Evolutionary conservation across 2,888 invertebrate species (phyloP), one percentile per base, ranked within the genome.

Genomic region (Theodoxus fluviatilis): DNA sequence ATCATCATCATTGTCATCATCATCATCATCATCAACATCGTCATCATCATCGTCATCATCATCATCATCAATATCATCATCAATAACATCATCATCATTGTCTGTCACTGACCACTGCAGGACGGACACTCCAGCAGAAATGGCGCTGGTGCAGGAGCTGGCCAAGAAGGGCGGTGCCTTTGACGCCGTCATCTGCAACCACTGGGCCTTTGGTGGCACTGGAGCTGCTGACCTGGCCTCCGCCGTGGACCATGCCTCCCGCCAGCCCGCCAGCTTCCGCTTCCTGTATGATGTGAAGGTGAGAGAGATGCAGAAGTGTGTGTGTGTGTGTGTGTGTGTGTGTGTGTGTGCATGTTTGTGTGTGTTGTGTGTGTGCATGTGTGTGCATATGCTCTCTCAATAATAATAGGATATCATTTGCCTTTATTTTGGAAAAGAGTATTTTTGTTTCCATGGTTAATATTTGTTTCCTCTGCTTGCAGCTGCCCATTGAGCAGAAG

Each of bases 191-290:
- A 88, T 95, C 25, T 94, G 95, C 84, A 91, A 91, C 73, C 96
- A 98, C 87, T 99, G 96, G 96, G 89, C 89, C 1, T 75, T 92
- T 73, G 99, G 99, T 64, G 97, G 99, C 6, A 88, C 89, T 6
- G 99, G 99, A 6, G 98, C 98, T 0, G 75, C 91, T 0, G 91
- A 92, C 0, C 90, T 99, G 38, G 98, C 97, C 0, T 92, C 94
- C 76, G 94, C 96, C 0, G 94, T 99, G 9, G 91, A 94, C 67
- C 90, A 89, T 6, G 96, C 95, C 0, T 93, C 93, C 57, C 74
- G 92, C 64, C 84, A 89, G 71, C 89, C 91, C 0, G 90, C 90
- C 61, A 75, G 88, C 71, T 90, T 90, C 83, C 88, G 87, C 85
- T 90, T 88, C 78, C 81, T 89, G 3, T 89, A 89, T 79, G 85